Conservation (phyloP, 1,140 invertebrate genomes). For the Drosophila cardini region DNA sequence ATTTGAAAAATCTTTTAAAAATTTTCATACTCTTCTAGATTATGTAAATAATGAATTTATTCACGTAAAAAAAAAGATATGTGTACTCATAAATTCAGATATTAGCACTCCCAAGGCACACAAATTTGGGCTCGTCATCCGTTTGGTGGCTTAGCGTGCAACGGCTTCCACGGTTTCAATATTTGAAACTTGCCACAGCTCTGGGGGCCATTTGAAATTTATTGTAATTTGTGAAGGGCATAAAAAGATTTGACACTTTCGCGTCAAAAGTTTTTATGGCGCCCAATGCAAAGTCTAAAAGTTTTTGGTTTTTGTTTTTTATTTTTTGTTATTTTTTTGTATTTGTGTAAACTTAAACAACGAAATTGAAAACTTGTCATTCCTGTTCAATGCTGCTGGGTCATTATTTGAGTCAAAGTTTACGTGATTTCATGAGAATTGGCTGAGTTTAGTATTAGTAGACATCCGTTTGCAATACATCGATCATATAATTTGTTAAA, state of each 20-base stretch:
- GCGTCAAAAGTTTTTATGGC: conserved; percentile 50
- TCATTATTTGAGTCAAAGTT: conserved; percentile 51
- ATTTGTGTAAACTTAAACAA: conserved; percentile 38
- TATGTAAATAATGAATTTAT: conserved; percentile 6
- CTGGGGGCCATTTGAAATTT: conserved; percentile 34
- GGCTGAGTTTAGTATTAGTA: conserved; percentile 23
- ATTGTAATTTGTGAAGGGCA: conserved; percentile 74
- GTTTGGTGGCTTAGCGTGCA: background rate
- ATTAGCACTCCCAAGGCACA: conserved; percentile 22
- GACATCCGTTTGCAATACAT: conserved; percentile 55
- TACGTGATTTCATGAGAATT: conserved; percentile 66
- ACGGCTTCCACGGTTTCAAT: conserved; percentile 21
- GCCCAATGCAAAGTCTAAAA: conserved; percentile 11
- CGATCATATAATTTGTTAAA: conserved; percentile 76
- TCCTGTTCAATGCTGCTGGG: conserved; percentile 57
- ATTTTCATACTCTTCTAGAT: background rate
- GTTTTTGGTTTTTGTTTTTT: conserved; percentile 5
- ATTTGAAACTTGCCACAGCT: conserved; percentile 11
- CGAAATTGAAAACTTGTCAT: conserved; percentile 68
- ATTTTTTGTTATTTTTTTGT: background rate
- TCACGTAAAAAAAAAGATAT: background rate
- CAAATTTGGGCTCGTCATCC: conserved; percentile 29
- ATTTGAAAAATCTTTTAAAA: background rate
- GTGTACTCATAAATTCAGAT: conserved; percentile 4
- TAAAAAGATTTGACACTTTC: conserved; percentile 75